A percentile compares a stretch with the other conserved stretches of the same genome.
These are phyloP conservation scores for Poecilia gillii DNA, from an alignment of 2,797 vertebrate genomes.

Conservation along the genomic window DNA sequence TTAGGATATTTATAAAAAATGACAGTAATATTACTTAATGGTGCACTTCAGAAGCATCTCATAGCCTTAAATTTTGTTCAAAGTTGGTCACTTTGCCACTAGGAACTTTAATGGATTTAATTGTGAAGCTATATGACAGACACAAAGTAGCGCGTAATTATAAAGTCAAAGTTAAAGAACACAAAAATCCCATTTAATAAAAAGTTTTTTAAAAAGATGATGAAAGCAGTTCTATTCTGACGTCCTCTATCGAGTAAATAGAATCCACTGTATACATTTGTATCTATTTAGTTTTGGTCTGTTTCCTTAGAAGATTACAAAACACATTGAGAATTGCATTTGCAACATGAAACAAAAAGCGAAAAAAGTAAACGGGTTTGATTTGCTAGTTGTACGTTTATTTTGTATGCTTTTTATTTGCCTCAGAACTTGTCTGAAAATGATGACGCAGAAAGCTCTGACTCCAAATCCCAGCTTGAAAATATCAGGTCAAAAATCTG, in stretches of 20 bases:
- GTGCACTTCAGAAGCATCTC: neutral
- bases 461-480: constrained; percentile 29
- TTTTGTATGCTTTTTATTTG: constrained; percentile 36
- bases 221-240: neutral
- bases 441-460: constrained; percentile 9
- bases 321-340: neutral
- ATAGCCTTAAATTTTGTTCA: neutral
- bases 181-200: neutral
- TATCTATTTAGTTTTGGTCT: neutral
- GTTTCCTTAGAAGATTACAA: neutral
- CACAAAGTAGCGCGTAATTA: neutral
- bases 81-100: neutral
- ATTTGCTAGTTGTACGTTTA: neutral
- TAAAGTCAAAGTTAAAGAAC: neutral
- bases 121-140: neutral
- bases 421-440: constrained; percentile 24
- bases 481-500: constrained; percentile 29
- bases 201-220: no score
- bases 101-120: neutral
- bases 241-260: neutral
- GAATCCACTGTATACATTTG: neutral
- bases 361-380: neutral
- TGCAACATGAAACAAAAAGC: neutral
- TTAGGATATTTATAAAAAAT: neutral
- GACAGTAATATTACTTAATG: neutral